phyloP scores from a whole-genome alignment of 92 coral and sea anemone species.

The Parazoanthus darwini region DNA sequence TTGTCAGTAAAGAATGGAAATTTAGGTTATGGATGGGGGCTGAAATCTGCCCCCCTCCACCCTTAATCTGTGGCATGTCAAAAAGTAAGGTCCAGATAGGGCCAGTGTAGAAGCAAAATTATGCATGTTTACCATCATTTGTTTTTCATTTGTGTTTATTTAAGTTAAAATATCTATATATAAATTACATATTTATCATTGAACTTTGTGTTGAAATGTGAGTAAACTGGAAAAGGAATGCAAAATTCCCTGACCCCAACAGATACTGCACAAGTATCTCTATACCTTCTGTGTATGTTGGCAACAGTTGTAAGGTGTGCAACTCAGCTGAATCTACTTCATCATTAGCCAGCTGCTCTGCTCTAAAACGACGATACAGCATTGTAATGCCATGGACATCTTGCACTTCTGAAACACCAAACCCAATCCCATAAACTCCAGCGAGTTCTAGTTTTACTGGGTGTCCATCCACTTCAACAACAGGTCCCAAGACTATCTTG shows the following conservation, averaged over 20 bases:
- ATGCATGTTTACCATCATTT: too few relatives aligned
- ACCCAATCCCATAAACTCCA: constrained; percentile 75
- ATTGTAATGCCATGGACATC: constrained; percentile 74
- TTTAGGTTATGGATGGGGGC: too few relatives aligned
- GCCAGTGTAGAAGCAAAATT: too few relatives aligned
- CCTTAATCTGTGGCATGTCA: too few relatives aligned
- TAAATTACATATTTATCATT: too few relatives aligned
- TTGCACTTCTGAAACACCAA: constrained; percentile 65
- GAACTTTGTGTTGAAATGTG: too few relatives aligned
- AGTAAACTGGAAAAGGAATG: neutral
- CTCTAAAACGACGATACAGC: constrained; percentile 88
- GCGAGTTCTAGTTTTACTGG: constrained; percentile 82
- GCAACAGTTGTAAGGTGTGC: constrained; percentile 88
- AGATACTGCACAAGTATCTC: too few relatives aligned
- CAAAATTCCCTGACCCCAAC: neutral
- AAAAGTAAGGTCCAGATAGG: too few relatives aligned
- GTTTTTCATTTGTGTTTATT: too few relatives aligned
- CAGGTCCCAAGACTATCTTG: constrained; percentile 86
- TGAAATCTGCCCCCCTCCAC: too few relatives aligned
- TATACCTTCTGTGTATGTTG: constrained; percentile 84
- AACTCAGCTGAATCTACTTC: constrained; percentile 66
- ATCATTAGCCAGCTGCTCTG: constrained; percentile 64
- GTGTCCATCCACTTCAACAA: constrained; percentile 80
- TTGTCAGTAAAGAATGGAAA: too few relatives aligned
- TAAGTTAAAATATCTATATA: too few relatives aligned